phyloP scores from a whole-genome alignment of 1,140 invertebrate genomes.

The Dendrolimus kikuchii region DNA sequence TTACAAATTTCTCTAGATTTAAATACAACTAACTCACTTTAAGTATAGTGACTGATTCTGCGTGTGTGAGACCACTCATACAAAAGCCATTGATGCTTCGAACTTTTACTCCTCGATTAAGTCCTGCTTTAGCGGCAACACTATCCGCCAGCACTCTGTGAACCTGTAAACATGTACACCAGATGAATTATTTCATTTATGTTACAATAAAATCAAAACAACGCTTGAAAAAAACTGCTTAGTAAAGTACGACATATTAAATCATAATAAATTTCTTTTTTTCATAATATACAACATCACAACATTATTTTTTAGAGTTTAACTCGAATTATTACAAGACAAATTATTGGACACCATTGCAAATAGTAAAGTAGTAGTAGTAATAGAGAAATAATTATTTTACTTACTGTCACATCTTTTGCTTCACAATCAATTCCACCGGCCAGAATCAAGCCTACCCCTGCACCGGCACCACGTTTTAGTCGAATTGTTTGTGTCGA shows the following conservation, averaged over 20 bases:
- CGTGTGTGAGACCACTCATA: slow-evolving; percentile 86
- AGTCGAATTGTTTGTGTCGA: slow-evolving; percentile 44
- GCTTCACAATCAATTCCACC: slow-evolving; percentile 91
- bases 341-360: too few species aligned
- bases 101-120: slow-evolving; percentile 91
- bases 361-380: too few species aligned
- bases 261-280: too few species aligned
- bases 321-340: too few species aligned
- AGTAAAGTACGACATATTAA: background rate
- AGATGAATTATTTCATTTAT: slow-evolving; percentile 13
- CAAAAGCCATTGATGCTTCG: slow-evolving; percentile 91
- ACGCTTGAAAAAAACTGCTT: background rate
- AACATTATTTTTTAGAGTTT: background rate
- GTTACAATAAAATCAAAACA: background rate
- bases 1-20: background rate
- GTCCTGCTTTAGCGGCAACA: slow-evolving; percentile 88
- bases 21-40: slow-evolving; percentile 74
- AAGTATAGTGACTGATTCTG: slow-evolving; percentile 87
- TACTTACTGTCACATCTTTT: slow-evolving; percentile 89
- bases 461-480: slow-evolving; percentile 75
- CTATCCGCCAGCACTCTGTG: slow-evolving; percentile 90
- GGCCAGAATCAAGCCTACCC: slow-evolving; percentile 89
- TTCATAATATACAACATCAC: background rate
- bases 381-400: background rate
- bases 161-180: slow-evolving; percentile 74